These are phyloP conservation scores for Phyllotreta striolata DNA, from an alignment of 2,888 invertebrate genomes.

Conservation along the genomic window DNA sequence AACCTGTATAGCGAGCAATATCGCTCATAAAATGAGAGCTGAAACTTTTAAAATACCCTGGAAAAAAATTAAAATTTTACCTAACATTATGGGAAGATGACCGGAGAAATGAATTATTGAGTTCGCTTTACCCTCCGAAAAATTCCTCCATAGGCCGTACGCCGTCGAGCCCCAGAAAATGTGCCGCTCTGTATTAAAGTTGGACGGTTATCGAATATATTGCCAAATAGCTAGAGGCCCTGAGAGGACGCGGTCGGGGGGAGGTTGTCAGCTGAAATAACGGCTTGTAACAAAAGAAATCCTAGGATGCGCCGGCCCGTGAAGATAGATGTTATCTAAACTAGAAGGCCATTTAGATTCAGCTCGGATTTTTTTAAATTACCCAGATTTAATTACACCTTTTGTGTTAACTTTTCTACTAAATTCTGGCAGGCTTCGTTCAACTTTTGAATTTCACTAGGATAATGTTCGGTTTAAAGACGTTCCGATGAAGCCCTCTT, in stretches of 20 bases:
- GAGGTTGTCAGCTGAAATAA: constrained; percentile 49
- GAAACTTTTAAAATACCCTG: no score
- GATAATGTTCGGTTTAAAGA: constrained; percentile 6
- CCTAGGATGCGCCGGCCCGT: constrained; percentile 55
- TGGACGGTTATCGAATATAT: constrained; percentile 33
- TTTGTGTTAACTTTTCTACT: constrained; percentile 27
- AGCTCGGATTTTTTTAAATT: constrained; percentile 50
- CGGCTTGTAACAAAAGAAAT: constrained; percentile 57
- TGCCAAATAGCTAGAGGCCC: constrained; percentile 47
- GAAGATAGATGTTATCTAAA: constrained; percentile 55
- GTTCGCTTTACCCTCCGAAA: background rate
- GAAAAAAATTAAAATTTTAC: no score
- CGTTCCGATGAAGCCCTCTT: background rate
- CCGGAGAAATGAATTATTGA: background rate
- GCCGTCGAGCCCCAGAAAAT: background rate
- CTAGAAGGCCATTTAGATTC: constrained; percentile 53
- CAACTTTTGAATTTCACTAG: constrained; percentile 14
- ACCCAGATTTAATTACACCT: constrained; percentile 52
- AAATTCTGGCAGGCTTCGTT: constrained; percentile 16
- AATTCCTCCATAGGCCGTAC: background rate
- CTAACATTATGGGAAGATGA: no score
- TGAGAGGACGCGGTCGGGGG: constrained; percentile 39
- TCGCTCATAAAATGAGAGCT: no score
- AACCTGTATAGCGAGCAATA: no score
- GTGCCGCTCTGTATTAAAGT: constrained; percentile 31